Percentiles rank a stretch among this genome's conserved stretches.
Evolutionary conservation across 2,888 invertebrate species (phyloP).

Genomic region (Ommatoiulus sabulosus): DNA sequence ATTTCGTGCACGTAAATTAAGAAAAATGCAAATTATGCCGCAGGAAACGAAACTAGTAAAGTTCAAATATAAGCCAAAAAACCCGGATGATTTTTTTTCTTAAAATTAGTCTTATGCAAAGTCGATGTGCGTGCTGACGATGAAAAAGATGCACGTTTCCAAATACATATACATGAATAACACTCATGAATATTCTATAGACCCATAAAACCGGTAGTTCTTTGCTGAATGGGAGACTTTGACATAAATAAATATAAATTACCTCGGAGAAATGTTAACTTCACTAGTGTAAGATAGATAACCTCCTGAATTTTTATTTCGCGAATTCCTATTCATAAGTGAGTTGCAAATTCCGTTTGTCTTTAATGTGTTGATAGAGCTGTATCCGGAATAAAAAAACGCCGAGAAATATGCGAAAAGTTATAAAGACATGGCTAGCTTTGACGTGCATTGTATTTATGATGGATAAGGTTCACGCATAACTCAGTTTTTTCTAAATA

Average conservation of each 20-base stretch:
- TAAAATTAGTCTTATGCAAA: constrained; percentile 7
- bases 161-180: constrained; percentile 30
- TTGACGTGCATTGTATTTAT: background rate
- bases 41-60: background rate
- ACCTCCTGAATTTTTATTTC: constrained; percentile 41
- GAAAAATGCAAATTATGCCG: background rate
- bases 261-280: constrained; percentile 14
- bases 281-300: constrained; percentile 33
- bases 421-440: background rate
- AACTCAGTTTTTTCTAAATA: background rate
- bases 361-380: background rate
- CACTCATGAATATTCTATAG: constrained; percentile 26
- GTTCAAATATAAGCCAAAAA: background rate
- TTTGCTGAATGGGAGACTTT: background rate
- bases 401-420: background rate
- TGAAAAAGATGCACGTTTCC: background rate
- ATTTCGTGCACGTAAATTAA: background rate
- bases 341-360: background rate
- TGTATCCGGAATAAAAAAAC: background rate
- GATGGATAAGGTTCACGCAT: background rate
- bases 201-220: constrained; percentile 41
- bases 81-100: background rate
- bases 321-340: background rate
- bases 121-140: background rate
- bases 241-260: constrained; percentile 46